Evolutionary conservation across 2,113 vertebrate genomes (phyloP).

Genomic region (Dicrurus megarhynchus): DNA sequence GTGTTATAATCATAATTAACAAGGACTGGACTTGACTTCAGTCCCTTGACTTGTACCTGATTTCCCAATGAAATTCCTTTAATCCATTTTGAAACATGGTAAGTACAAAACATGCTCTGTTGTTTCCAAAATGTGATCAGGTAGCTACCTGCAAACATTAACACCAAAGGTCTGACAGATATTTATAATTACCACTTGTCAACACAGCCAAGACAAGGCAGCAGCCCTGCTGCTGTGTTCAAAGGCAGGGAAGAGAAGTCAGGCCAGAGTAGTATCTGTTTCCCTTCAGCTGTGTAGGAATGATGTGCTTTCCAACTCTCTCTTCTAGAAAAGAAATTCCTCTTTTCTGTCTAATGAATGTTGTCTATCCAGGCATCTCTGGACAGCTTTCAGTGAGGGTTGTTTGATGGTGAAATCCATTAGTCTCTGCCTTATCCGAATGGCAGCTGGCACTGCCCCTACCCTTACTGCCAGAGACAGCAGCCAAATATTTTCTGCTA

Average conservation of each 20-base stretch:
- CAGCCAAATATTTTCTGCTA: slow-evolving; percentile 25
- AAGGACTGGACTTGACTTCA: neutral
- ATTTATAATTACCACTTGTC: neutral
- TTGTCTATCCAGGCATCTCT: neutral
- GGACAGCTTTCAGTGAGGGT: neutral
- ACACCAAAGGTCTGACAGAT: neutral
- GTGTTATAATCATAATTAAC: neutral
- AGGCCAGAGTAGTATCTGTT: neutral
- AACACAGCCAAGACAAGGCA: neutral
- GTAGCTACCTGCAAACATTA: neutral
- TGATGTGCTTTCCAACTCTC: neutral
- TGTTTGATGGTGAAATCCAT: slow-evolving; percentile 26
- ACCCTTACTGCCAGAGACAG: neutral
- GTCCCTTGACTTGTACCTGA: neutral
- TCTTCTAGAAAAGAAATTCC: neutral
- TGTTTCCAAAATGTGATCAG: neutral
- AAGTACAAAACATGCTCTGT: neutral
- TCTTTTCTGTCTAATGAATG: neutral
- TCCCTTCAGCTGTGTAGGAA: neutral
- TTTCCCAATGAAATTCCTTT: neutral
- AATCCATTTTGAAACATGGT: neutral
- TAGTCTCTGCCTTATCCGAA: slow-evolving; percentile 17
- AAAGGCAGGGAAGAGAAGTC: neutral
- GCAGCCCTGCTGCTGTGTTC: neutral
- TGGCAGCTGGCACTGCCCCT: neutral